Evolutionary conservation across 2,888 invertebrate species (phyloP).

Genomic region (Drosophila basisetae): DNA sequence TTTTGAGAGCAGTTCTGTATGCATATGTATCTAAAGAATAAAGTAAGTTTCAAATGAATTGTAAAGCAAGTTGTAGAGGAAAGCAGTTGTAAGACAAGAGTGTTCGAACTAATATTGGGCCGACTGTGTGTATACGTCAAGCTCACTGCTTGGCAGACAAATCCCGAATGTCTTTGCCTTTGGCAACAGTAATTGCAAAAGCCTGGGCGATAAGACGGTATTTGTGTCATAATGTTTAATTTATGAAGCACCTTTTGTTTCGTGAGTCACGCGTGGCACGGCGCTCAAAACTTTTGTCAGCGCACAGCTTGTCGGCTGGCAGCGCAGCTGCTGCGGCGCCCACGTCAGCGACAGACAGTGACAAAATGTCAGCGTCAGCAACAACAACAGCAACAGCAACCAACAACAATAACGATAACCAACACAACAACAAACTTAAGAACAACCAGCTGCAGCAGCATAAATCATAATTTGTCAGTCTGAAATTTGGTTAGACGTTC

Average conservation of each 20-base stretch:
- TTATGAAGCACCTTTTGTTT: constrained; percentile 27
- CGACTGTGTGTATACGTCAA: not conserved
- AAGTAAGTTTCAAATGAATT: too few relatives aligned
- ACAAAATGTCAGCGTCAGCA: constrained; percentile 48
- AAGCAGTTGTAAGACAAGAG: not conserved
- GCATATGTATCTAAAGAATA: too few relatives aligned
- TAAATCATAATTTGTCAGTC: constrained; percentile 77
- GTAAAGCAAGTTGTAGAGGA: too few relatives aligned
- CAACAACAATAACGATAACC: constrained; percentile 16
- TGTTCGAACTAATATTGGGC: not conserved
- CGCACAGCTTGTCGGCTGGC: constrained; percentile 8
- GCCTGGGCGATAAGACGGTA: constrained; percentile 2
- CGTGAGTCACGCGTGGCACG: constrained; percentile 41
- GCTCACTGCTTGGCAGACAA: not conserved
- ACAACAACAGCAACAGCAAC: constrained; percentile 8
- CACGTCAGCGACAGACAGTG: constrained; percentile 55
- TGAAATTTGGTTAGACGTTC: constrained; percentile 67
- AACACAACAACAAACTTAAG: constrained; percentile 19
- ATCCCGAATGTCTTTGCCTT: not conserved
- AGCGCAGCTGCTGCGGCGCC: constrained; percentile 35
- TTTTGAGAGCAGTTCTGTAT: not conserved
- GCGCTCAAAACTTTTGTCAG: constrained; percentile 34
- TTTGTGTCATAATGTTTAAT: constrained; percentile 17
- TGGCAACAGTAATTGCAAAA: not conserved
- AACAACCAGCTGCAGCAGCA: constrained; percentile 56